Percentiles rank a stretch among this genome's conserved stretches.
These are phyloP conservation scores for Sclerurus mexicanus DNA, from an alignment of 2,113 vertebrate species.

Conservation along the genomic window DNA sequence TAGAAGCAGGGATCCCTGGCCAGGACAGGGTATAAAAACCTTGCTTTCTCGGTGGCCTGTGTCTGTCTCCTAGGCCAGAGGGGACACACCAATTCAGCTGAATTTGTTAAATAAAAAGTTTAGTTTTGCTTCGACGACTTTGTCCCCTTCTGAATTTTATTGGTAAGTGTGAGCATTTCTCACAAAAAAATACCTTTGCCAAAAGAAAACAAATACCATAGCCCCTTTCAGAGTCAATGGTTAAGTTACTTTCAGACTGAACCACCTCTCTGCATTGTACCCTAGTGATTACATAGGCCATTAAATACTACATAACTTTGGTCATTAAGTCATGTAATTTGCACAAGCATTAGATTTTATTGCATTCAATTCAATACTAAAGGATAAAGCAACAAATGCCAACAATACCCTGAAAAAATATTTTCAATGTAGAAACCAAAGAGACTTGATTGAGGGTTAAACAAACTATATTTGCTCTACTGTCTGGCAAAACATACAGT, in stretches of 20 bases:
- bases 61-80: no score
- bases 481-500: background rate
- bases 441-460: background rate
- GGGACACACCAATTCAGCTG: no score
- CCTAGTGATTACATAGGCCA: background rate
- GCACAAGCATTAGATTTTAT: background rate
- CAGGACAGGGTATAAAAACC: no score
- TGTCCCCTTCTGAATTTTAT: no score
- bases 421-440: background rate
- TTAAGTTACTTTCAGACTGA: background rate
- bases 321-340: background rate
- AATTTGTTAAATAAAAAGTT: no score
- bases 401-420: accelerated
- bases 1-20: no score
- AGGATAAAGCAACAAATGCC: background rate
- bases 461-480: background rate
- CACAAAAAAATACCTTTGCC: background rate
- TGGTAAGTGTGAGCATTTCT: no score
- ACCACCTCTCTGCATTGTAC: background rate
- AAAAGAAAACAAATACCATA: background rate
- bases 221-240: background rate
- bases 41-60: no score
- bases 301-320: background rate
- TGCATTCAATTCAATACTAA: background rate
- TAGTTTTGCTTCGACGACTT: no score